A percentile compares a stretch with the other conserved stretches of the same genome.
Conservation (phyloP, 2,797 vertebrate genomes). For the Liasis olivaceus region DNA sequence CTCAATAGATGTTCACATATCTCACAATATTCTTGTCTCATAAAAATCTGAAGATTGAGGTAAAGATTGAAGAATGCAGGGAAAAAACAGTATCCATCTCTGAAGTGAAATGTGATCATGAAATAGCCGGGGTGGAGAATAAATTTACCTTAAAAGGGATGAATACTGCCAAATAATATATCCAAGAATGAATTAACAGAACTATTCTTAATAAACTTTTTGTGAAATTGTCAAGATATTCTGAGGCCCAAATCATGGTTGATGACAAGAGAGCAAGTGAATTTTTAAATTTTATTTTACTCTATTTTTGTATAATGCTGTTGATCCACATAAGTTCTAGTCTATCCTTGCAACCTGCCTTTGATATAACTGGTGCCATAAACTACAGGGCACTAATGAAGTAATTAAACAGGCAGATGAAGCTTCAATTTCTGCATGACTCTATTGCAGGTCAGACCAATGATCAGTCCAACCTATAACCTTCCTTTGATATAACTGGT, state of each 20-base stretch:
- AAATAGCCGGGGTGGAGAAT: neutral
- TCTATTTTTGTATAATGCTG: neutral
- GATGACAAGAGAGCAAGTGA: neutral
- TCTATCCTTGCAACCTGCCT: neutral
- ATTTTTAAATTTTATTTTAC: neutral
- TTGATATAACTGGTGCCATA: neutral
- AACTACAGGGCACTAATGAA: constrained; percentile 19
- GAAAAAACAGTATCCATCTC: neutral
- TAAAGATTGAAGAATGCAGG: neutral
- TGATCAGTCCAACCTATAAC: neutral
- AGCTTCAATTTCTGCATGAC: neutral
- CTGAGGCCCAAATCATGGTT: neutral
- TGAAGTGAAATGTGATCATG: neutral
- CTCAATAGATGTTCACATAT: neutral
- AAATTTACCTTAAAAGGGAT: neutral
- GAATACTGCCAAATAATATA: neutral
- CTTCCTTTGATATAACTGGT: neutral
- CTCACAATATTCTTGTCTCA: neutral
- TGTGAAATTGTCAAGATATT: neutral
- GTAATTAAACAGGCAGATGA: neutral
- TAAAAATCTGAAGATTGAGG: neutral
- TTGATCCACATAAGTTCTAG: neutral
- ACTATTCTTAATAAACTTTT: neutral
- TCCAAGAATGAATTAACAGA: neutral
- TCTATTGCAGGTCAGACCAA: neutral